Percentiles rank a stretch among this genome's conserved stretches.
Evolutionary conservation across 2,113 vertebrate genomes (phyloP).

Genomic region (Caretta caretta): DNA sequence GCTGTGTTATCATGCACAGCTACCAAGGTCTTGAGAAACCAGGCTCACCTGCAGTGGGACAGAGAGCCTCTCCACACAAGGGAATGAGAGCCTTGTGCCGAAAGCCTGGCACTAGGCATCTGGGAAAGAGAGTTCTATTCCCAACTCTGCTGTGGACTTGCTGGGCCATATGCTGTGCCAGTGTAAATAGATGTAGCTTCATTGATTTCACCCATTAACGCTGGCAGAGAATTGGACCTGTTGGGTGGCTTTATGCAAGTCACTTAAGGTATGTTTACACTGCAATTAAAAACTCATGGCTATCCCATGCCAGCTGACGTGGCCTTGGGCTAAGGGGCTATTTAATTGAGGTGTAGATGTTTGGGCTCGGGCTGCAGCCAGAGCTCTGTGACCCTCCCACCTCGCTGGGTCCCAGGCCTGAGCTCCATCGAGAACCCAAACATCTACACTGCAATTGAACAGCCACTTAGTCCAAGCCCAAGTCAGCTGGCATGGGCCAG

Average conservation of each 20-base stretch:
- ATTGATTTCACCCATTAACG: background rate
- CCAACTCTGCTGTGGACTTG: background rate
- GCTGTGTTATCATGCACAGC: background rate
- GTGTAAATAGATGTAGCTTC: background rate
- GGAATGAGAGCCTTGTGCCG: background rate
- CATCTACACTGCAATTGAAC: background rate
- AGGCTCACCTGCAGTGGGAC: rapidly evolving
- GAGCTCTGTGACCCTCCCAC: background rate
- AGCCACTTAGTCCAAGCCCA: background rate
- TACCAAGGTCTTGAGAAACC: rapidly evolving
- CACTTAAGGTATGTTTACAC: conserved; percentile 13
- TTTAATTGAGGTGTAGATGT: background rate
- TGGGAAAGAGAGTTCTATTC: background rate
- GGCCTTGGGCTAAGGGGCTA: background rate
- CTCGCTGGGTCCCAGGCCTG: background rate
- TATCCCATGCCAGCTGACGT: background rate
- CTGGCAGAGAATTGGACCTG: background rate
- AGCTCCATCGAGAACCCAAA: too few species aligned
- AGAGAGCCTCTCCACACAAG: background rate
- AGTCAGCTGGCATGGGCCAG: background rate
- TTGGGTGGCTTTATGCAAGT: background rate
- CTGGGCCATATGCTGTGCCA: background rate
- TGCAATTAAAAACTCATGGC: conserved; percentile 8
- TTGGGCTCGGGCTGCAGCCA: background rate
- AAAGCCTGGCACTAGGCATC: background rate